Evolutionary conservation across 1,140 invertebrate genomes (phyloP).

Genomic region (Drosophila insularis): DNA sequence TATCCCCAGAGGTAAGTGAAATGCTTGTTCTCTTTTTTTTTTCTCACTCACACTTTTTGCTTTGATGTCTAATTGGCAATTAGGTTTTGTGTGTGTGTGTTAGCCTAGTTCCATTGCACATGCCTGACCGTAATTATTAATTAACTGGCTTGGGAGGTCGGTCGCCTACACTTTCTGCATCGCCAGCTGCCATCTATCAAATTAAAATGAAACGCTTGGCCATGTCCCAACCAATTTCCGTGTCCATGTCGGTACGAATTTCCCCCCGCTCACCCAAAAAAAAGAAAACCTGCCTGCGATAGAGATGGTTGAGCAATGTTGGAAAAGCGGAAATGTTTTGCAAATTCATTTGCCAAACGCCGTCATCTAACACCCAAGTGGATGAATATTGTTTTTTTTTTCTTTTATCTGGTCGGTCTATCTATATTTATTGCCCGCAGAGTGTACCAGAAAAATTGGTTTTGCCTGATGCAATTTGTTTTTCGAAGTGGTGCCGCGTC

Average conservation of each 20-base stretch:
- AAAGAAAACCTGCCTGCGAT: background rate
- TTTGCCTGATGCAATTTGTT: constrained; percentile 71
- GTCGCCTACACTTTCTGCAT: background rate
- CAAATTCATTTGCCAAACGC: constrained; percentile 78
- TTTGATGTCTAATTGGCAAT: constrained; percentile 78
- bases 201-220: constrained; percentile 67
- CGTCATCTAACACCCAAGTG: constrained; percentile 65
- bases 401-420: constrained; percentile 15
- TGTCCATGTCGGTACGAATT: constrained; percentile 42
- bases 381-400: constrained; percentile 31
- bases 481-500: background rate
- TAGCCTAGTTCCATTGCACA: constrained; percentile 24
- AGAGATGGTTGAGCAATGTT: background rate
- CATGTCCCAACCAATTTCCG: constrained; percentile 70
- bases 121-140: constrained; percentile 64
- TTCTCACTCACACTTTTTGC: background rate
- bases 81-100: constrained; percentile 29
- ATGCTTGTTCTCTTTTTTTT: too few species aligned
- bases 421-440: constrained; percentile 48
- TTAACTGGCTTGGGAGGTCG: constrained; percentile 47
- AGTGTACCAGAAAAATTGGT: constrained; percentile 37
- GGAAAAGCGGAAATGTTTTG: constrained; percentile 65
- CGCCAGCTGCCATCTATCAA: constrained; percentile 54
- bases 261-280: constrained; percentile 3
- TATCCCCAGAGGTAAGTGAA: constrained; percentile 93